phyloP scores from a whole-genome alignment of 2,888 invertebrate species.

The Drosophila macrospina region DNA sequence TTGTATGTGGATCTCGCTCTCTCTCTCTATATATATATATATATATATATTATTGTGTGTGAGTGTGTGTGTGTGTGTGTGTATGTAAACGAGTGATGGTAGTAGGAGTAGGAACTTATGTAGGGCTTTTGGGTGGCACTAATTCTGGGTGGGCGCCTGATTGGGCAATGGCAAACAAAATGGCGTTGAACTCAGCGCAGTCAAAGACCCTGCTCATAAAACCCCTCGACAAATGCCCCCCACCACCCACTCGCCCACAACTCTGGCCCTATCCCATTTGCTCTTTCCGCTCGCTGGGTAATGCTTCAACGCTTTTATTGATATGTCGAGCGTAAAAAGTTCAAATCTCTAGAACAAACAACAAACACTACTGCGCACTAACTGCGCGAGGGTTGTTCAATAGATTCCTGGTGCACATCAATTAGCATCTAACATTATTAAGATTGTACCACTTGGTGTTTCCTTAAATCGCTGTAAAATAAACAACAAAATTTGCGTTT shows the following conservation, averaged over 20 bases:
- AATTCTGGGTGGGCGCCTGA: slow-evolving; percentile 47
- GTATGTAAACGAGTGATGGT: background rate
- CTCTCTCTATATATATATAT: slow-evolving; percentile 6
- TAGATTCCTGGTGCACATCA: background rate
- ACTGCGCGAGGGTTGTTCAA: slow-evolving; percentile 2
- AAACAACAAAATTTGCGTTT: too few relatives aligned
- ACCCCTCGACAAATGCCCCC: slow-evolving; percentile 10
- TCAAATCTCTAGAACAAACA: slow-evolving; percentile 57
- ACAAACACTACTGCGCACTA: slow-evolving; percentile 19
- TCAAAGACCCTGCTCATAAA: slow-evolving; percentile 47
- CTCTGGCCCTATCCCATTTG: background rate
- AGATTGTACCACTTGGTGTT: background rate
- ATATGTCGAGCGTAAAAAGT: slow-evolving; percentile 66
- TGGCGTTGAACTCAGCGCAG: slow-evolving; percentile 67
- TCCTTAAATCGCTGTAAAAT: too few relatives aligned
- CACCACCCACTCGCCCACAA: background rate
- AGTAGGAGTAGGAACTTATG: background rate
- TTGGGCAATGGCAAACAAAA: slow-evolving; percentile 66
- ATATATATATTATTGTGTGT: background rate
- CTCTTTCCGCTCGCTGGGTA: slow-evolving; percentile 16
- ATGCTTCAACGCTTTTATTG: slow-evolving; percentile 57
- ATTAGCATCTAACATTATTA: background rate
- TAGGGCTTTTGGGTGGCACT: slow-evolving; percentile 31
- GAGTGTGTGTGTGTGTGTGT: slow-evolving; percentile 6
- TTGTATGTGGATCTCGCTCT: slow-evolving; percentile 32